A percentile compares a stretch with the other conserved stretches of the same genome.
Conservation (phyloP, 2,113 vertebrate genomes). For the Siniperca knerii region DNA sequence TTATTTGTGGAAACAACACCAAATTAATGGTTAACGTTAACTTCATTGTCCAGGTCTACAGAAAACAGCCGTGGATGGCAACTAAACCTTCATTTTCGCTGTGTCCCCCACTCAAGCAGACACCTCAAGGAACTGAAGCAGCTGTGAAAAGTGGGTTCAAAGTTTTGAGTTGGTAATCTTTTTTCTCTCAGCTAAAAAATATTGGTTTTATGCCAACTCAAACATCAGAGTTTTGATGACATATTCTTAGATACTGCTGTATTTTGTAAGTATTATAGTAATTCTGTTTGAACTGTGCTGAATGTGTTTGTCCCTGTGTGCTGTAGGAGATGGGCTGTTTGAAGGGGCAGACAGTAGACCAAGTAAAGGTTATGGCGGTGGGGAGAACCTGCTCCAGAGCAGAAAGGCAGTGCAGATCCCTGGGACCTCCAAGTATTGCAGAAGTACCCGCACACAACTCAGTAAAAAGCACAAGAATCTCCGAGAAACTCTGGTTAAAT, state of each 20-base stretch:
- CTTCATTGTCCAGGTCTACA: constrained; percentile 6
- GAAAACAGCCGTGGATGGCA: constrained; percentile 50
- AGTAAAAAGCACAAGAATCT: constrained; percentile 79
- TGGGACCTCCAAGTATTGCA: constrained; percentile 40
- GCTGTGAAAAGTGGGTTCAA: constrained; percentile 25
- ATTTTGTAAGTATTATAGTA: not conserved
- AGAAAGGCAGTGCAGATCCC: constrained; percentile 24
- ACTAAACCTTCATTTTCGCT: constrained; percentile 38
- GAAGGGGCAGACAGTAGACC: not conserved
- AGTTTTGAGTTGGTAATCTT: not conserved
- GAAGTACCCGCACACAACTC: constrained; percentile 52
- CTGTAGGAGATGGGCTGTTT: constrained; percentile 44
- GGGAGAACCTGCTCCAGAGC: not conserved
- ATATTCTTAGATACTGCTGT: not conserved
- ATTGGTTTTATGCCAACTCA: not conserved
- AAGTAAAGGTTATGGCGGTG: constrained; percentile 16
- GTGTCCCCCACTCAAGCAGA: not conserved
- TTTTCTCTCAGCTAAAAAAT: not conserved
- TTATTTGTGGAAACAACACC: not conserved
- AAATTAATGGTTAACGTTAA: not conserved
- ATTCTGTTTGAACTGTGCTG: not conserved
- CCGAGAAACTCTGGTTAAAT: constrained; percentile 83
- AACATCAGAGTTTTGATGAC: not conserved
- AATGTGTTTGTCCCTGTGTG: not conserved
- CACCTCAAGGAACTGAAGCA: not conserved